These are phyloP conservation scores for Enteromius paludinosus DNA, from an alignment of 2,797 vertebrate genomes.

Conservation along the genomic window DNA sequence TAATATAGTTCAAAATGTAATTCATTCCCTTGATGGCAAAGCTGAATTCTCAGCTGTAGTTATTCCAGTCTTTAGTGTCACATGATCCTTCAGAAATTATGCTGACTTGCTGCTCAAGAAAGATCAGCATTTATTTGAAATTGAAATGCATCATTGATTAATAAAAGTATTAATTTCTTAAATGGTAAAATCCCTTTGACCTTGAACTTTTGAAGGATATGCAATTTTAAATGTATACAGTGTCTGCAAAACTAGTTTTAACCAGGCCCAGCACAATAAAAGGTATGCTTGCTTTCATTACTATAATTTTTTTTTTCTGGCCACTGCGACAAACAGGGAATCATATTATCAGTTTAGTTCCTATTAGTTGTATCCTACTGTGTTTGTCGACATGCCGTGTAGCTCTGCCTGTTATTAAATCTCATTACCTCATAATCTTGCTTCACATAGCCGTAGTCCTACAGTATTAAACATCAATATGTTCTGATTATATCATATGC, in stretches of 20 bases:
- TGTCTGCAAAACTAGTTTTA: slow-evolving; percentile 1
- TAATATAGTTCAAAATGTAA: neutral
- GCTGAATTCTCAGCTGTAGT: neutral
- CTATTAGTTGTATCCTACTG: neutral
- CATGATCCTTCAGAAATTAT: neutral
- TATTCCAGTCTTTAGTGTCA: neutral
- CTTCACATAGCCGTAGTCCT: neutral
- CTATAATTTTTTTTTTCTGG: neutral
- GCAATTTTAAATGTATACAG: neutral
- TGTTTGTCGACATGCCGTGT: neutral
- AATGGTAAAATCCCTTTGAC: neutral
- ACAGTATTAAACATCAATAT: neutral
- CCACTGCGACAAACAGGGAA: neutral
- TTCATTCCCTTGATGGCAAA: neutral
- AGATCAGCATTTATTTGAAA: neutral
- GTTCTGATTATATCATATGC: neutral
- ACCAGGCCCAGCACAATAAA: neutral
- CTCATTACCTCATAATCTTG: slow-evolving; percentile 4
- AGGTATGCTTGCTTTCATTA: no score
- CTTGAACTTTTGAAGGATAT: neutral
- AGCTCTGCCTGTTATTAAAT: neutral
- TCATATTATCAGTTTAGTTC: neutral
- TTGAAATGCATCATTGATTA: neutral
- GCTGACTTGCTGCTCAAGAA: neutral
- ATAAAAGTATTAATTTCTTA: neutral